Conservation (phyloP, 1,140 invertebrate species). For the Copidosoma floridanum region DNA sequence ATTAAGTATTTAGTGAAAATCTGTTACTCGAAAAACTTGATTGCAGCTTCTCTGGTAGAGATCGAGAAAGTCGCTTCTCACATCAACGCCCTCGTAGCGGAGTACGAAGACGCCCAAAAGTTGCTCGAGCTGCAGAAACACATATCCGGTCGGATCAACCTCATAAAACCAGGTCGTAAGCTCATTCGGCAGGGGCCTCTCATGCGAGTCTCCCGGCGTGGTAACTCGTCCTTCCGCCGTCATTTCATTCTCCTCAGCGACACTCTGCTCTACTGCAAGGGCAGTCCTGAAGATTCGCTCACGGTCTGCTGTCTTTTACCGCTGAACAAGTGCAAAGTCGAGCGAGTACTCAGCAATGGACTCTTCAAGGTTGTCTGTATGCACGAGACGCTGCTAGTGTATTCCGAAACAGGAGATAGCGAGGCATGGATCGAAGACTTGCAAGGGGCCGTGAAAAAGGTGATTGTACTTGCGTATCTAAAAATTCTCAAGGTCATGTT, state of each 20-base stretch:
- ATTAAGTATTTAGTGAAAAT: too few relatives aligned
- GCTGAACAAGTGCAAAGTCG: slow-evolving; percentile 62
- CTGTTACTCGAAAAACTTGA: too few relatives aligned
- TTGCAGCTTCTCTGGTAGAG: slow-evolving; percentile 64
- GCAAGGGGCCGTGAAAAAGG: slow-evolving; percentile 58
- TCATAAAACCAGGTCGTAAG: slow-evolving; percentile 67
- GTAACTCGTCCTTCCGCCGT: slow-evolving; percentile 59
- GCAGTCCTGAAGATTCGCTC: slow-evolving; percentile 56
- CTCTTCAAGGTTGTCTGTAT: slow-evolving; percentile 62
- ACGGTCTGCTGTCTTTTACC: slow-evolving; percentile 62
- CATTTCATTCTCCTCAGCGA: slow-evolving; percentile 54
- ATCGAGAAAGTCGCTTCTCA: slow-evolving; percentile 68
- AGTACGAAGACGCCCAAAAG: slow-evolving; percentile 71
- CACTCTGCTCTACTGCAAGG: slow-evolving; percentile 62
- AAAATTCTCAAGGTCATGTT: too few relatives aligned
- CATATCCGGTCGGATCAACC: slow-evolving; percentile 60
- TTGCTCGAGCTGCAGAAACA: slow-evolving; percentile 68
- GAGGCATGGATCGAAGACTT: slow-evolving; percentile 60
- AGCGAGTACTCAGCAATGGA: slow-evolving; percentile 57
- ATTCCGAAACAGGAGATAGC: slow-evolving; percentile 57
- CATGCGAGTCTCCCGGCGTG: slow-evolving; percentile 63
- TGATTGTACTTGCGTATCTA: too few relatives aligned
- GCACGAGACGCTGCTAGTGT: slow-evolving; percentile 60
- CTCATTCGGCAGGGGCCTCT: slow-evolving; percentile 71
- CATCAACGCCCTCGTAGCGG: slow-evolving; percentile 69